Evolutionary conservation across 1,140 invertebrate species (phyloP).

Genomic region (Drosophila ambigua): DNA sequence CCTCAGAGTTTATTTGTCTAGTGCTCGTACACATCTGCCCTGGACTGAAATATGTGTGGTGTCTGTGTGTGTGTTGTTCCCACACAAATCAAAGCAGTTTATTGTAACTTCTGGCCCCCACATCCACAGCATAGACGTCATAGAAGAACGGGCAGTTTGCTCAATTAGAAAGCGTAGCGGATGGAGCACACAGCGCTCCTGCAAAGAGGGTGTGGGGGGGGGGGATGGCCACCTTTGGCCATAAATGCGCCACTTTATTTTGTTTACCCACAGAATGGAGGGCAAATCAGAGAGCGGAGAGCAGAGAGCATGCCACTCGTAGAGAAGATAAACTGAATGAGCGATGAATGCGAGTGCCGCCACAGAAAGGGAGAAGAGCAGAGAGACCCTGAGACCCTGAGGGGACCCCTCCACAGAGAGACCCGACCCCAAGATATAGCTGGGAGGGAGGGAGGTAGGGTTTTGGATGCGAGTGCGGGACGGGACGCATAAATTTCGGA

Average conservation of each 20-base stretch:
- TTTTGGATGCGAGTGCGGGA: too few species aligned
- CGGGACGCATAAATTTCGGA: too few species aligned
- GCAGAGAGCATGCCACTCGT: constrained; percentile 21
- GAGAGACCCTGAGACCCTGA: too few species aligned
- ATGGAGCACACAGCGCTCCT: constrained; percentile 26
- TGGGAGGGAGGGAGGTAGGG: too few species aligned
- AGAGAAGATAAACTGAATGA: constrained; percentile 24
- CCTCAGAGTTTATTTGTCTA: constrained; percentile 58
- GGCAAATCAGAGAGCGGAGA: constrained; percentile 13
- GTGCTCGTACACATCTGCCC: constrained; percentile 23
- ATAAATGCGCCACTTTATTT: constrained; percentile 80
- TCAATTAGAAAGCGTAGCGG: constrained; percentile 73
- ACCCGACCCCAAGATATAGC: too few species aligned
- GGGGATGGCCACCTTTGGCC: constrained; percentile 60
- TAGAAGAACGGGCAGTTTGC: constrained; percentile 69
- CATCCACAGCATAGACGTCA: constrained; percentile 48
- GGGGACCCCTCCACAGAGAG: too few species aligned
- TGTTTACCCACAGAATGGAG: constrained; percentile 58
- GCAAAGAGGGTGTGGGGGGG: neutral
- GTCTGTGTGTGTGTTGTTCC: constrained; percentile 7
- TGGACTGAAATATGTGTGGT: constrained; percentile 25
- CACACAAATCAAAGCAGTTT: constrained; percentile 75
- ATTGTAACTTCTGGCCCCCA: constrained; percentile 48
- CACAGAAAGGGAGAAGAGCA: neutral
- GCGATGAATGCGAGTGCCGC: too few species aligned